Conservation (phyloP, 2,888 invertebrate species). For the Galerucella calmariensis region DNA sequence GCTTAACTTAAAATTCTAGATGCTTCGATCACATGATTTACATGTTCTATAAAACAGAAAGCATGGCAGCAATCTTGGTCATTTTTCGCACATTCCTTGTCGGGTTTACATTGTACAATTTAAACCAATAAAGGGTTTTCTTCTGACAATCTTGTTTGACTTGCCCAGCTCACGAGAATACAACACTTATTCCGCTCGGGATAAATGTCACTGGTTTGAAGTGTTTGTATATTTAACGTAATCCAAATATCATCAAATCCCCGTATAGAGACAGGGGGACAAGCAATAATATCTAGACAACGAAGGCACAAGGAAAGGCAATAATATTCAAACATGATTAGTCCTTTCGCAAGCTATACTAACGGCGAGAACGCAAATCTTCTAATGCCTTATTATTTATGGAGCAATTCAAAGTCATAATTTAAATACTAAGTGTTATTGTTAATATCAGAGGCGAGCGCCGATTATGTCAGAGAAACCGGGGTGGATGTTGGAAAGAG, state of each 20-base stretch:
- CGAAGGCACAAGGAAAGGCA: conserved; percentile 45
- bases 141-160: too few species aligned
- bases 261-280: conserved; percentile 21
- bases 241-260: not conserved
- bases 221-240: not conserved
- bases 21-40: too few species aligned
- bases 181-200: too few species aligned
- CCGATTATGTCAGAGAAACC: conserved; percentile 58
- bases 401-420: conserved; percentile 66
- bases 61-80: too few species aligned
- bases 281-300: conserved; percentile 51
- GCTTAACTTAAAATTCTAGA: too few species aligned
- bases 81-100: too few species aligned
- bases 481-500: conserved; percentile 44
- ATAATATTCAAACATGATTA: conserved; percentile 64
- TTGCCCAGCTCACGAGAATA: too few species aligned
- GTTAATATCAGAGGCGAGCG: conserved; percentile 65
- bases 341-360: conserved; percentile 53
- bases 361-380: conserved; percentile 60
- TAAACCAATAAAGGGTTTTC: too few species aligned
- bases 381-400: conserved; percentile 66
- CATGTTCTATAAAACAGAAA: too few species aligned
- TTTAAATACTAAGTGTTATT: conserved; percentile 67
- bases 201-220: too few species aligned
- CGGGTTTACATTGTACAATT: too few species aligned